Evolutionary conservation across 2,113 vertebrate genomes (phyloP), one percentile per base, ranked within the genome.

Genomic region (Lichenostomus cassidix): DNA sequence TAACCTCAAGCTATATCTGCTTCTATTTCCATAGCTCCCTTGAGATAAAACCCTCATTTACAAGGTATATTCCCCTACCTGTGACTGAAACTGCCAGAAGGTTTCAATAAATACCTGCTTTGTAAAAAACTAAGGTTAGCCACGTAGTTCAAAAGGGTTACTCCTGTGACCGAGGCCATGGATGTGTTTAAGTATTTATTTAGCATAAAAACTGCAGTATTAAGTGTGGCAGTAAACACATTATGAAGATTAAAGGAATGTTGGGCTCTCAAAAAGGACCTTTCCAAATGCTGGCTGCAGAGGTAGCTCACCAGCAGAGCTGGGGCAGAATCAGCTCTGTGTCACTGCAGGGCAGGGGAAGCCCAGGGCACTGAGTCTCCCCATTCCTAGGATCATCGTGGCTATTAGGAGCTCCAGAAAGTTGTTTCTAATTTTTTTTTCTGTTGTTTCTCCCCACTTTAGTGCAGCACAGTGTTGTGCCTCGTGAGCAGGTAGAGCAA

Each of bases 331-430:
- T 2, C 71, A 53, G 23, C 35, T 74, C 20, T 19, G 16, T 27
- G 23, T 0, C 35, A 17, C 0, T 2, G 37, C 65, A 59, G 47
- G 35, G 12, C 37, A 50, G 15, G 6, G 31, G 14, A 39, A 63
- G 46, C 55, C 42, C 44, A 16, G 56, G 33, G 23, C 67, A 59
- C 10, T 0, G 17, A 10, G 22, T 12, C 69, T 27, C 71, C 42
- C 64, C 10, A 3, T 21, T 12, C 29, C 16, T 20, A 0, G 0
- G 12, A 9, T 6, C 22, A 62, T 3, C 1, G 0, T 6, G 59
- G 10, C 33, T 55, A 44, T 35, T 15, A 49, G 0, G 1, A 52
- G 4, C 1, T 37, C 44, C 64, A 69, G 19, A 83, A 50, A 11
- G 53, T 59, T 5, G 24, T 21, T 37, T 44, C 10, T 11, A 5